Evolutionary conservation across 2,797 vertebrate species (phyloP).

Genomic region (Melanotaenia parkinsoni): DNA sequence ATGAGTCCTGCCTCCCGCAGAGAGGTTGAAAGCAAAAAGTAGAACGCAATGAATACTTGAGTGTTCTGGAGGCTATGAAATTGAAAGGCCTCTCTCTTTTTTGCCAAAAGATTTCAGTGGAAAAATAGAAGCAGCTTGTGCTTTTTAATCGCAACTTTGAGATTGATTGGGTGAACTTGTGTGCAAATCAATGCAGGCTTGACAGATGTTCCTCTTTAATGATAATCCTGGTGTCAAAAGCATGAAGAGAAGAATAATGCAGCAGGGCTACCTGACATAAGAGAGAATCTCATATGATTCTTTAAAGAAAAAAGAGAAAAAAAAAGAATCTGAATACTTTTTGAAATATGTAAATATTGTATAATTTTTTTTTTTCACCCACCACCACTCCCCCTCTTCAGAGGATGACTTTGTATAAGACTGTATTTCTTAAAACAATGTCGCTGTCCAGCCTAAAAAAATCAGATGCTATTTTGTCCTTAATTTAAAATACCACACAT

Average conservation of each 20-base stretch:
- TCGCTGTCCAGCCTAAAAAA: not conserved
- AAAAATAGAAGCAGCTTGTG: conserved; percentile 67
- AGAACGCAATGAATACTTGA: conserved; percentile 87
- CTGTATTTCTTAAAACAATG: conserved; percentile 14
- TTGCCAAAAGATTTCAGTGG: conserved; percentile 79
- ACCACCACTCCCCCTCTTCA: no score
- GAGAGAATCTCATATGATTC: conserved; percentile 37
- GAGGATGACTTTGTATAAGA: conserved; percentile 11
- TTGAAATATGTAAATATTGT: conserved; percentile 6
- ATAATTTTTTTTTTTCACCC: not conserved
- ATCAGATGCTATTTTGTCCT: not conserved
- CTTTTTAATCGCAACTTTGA: conserved; percentile 80
- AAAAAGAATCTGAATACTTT: conserved; percentile 12
- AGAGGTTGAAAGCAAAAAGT: conserved; percentile 87
- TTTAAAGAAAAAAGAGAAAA: conserved; percentile 3
- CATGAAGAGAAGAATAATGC: conserved; percentile 55
- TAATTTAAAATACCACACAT: conserved; percentile 15
- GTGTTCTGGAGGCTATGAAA: conserved; percentile 87
- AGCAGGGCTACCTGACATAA: conserved; percentile 58
- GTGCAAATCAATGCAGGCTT: conserved; percentile 70
- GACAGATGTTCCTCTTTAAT: conserved; percentile 77
- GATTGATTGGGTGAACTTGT: conserved; percentile 76
- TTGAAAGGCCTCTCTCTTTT: conserved; percentile 86
- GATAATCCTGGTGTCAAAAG: conserved; percentile 74
- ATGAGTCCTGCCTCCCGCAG: conserved; percentile 86